These are phyloP conservation scores for Hiodon alosoides DNA, from an alignment of 2,113 vertebrate species.

Conservation along the genomic window DNA sequence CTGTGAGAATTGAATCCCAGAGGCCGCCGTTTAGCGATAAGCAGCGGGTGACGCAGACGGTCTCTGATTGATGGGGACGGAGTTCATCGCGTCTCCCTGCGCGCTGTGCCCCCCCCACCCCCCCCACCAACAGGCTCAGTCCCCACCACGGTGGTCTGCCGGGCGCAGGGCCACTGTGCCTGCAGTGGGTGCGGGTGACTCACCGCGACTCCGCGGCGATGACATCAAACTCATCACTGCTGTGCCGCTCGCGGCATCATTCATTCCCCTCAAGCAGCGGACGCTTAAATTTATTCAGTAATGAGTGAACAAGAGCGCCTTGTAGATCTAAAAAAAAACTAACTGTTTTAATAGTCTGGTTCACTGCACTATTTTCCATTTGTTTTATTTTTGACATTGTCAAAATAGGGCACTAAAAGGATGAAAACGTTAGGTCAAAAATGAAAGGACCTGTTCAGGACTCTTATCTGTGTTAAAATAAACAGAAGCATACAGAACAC, in stretches of 20 bases:
- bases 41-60: not conserved
- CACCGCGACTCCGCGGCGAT: not conserved
- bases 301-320: no score
- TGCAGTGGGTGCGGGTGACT: not conserved
- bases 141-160: not conserved
- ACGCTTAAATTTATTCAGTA: no score
- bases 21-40: not conserved
- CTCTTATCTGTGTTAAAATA: slow-evolving; percentile 66
- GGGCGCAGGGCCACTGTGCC: not conserved
- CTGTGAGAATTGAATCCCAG: not conserved
- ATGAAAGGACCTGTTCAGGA: slow-evolving; percentile 58
- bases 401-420: no score
- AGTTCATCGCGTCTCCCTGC: slow-evolving; percentile 1
- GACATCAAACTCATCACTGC: slow-evolving; percentile 27
- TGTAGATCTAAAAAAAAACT: no score
- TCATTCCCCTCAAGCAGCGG: no score
- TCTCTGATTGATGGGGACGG: not conserved
- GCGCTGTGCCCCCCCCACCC: not conserved
- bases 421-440: slow-evolving; percentile 47
- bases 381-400: no score
- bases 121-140: not conserved
- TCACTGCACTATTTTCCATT: no score
- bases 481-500: slow-evolving; percentile 65
- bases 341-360: no score
- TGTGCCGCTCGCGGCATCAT: slow-evolving; percentile 19